Conservation (phyloP, 2,888 invertebrate genomes). For the Tholera decimalis region DNA sequence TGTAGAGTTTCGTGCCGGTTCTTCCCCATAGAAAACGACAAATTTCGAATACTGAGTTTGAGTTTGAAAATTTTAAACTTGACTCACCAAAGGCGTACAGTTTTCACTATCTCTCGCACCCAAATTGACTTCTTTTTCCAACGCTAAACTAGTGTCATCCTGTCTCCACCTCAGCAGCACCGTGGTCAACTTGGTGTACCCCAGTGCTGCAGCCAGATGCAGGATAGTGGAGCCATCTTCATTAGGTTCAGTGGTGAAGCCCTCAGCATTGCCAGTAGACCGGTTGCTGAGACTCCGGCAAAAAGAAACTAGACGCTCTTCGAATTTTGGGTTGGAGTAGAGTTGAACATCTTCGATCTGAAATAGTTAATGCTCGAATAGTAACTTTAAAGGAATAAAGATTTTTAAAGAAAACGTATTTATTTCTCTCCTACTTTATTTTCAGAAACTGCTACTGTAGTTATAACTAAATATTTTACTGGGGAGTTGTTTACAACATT, state of each 20-base stretch:
- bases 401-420: not conserved
- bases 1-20: too few relatives aligned
- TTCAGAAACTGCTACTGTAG: too few relatives aligned
- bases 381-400: not conserved
- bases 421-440: not conserved
- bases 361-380: not conserved
- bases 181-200: conserved; percentile 96
- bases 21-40: too few relatives aligned
- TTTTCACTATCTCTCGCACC: conserved; percentile 97
- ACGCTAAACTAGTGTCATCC: conserved; percentile 96
- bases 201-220: conserved; percentile 97
- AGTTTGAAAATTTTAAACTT: not conserved
- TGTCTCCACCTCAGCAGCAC: conserved; percentile 96
- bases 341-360: conserved; percentile 92
- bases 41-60: too few relatives aligned
- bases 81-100: conserved; percentile 96
- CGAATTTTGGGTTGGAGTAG: conserved; percentile 94
- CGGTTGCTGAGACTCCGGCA: conserved; percentile 94
- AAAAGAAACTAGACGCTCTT: conserved; percentile 96
- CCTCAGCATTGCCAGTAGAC: conserved; percentile 90
- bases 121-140: conserved; percentile 98
- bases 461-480: too few relatives aligned
- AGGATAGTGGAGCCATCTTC: conserved; percentile 94
- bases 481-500: too few relatives aligned
- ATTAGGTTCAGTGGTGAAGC: conserved; percentile 86